Evolutionary conservation across 2,113 vertebrate genomes (phyloP).

Genomic region (Dromaius novaehollandiae): DNA sequence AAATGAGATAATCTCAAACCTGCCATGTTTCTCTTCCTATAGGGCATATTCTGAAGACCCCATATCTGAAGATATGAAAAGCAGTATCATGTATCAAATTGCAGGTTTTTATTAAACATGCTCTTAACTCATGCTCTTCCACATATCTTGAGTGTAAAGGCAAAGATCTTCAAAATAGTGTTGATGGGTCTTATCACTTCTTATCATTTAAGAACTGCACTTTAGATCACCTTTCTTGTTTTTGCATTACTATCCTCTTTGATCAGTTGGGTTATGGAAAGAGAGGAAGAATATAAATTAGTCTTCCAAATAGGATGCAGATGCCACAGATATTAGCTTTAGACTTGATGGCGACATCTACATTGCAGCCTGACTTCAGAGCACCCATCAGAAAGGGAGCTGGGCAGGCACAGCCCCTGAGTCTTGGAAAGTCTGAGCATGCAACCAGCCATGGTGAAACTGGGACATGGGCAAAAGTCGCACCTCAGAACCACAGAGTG

Average conservation of each 20-base stretch:
- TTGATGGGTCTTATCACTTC: neutral
- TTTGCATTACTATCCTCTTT: neutral
- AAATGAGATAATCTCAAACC: neutral
- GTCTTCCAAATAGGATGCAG: neutral
- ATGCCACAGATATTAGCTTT: neutral
- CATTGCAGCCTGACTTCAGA: neutral
- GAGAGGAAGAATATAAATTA: neutral
- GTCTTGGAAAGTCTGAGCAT: neutral
- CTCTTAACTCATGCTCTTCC: neutral
- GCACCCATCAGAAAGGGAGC: accelerated
- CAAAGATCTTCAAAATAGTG: neutral
- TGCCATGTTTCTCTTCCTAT: neutral
- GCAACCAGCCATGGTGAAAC: accelerated
- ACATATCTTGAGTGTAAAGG: neutral
- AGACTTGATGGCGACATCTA: neutral
- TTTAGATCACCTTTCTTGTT: neutral
- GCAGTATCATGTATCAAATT: neutral
- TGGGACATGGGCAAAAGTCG: neutral
- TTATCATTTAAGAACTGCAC: neutral
- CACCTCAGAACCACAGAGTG: neutral
- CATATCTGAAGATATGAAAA: neutral
- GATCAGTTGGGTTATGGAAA: neutral
- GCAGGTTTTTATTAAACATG: neutral
- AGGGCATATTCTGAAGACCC: neutral
- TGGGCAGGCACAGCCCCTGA: neutral